These are phyloP conservation scores for Phylloscopus collybita DNA, from an alignment of 2,797 vertebrate species.

Conservation along the genomic window DNA sequence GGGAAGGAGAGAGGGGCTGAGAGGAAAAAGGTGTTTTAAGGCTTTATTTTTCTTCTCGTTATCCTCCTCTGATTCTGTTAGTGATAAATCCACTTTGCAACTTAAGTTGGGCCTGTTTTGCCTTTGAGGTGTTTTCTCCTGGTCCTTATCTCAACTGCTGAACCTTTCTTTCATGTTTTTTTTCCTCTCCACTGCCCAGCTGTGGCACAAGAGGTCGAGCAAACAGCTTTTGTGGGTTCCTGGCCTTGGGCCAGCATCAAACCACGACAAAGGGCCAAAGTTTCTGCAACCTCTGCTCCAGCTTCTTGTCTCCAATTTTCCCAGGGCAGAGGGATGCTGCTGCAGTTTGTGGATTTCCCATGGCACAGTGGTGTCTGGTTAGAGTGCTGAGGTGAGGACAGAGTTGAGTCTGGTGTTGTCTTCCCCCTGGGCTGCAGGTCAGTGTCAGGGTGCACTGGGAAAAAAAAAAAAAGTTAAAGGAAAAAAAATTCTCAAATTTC, in stretches of 20 bases:
- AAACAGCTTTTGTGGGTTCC: not conserved
- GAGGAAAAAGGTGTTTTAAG: not conserved
- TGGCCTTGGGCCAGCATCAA: not conserved
- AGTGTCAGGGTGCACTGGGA: too few species aligned
- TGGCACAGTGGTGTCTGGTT: not conserved
- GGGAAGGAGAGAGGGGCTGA: not conserved
- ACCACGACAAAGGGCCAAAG: not conserved
- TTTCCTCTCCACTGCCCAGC: not conserved
- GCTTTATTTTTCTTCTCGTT: not conserved
- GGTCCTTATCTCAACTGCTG: not conserved
- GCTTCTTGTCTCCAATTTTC: not conserved
- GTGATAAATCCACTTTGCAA: not conserved
- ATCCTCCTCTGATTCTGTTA: not conserved
- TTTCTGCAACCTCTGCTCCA: accelerated
- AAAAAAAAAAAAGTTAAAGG: not conserved
- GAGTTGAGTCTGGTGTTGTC: not conserved
- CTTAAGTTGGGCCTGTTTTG: not conserved
- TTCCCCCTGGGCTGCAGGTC: not conserved
- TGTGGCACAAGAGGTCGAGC: not conserved
- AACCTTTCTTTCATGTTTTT: not conserved
- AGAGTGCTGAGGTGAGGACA: too few species aligned
- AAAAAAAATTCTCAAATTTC: not conserved
- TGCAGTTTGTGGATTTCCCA: not conserved
- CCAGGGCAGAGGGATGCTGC: not conserved
- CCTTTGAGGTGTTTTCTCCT: not conserved